phyloP scores from a whole-genome alignment of 1,140 invertebrate genomes.

The Pygmarrhopalites habei region DNA sequence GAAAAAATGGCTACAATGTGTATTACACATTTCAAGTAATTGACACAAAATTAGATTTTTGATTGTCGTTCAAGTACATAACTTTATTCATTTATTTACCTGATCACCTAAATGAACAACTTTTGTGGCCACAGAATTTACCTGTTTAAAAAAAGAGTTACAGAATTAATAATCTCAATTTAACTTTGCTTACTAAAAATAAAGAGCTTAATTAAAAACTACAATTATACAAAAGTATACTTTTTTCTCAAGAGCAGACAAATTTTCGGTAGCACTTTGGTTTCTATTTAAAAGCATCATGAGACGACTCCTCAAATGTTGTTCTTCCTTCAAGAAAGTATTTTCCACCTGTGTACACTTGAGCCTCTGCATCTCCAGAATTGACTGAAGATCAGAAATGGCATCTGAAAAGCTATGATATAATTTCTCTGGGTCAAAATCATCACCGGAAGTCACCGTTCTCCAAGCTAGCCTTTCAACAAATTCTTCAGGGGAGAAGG shows the following conservation, averaged over 20 bases:
- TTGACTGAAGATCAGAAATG: conserved; percentile 27
- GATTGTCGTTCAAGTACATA: too few relatives aligned
- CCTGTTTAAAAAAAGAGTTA: conserved; percentile 46
- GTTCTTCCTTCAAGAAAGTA: conserved; percentile 70
- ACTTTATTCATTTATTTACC: too few relatives aligned
- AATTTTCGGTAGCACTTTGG: conserved; percentile 70
- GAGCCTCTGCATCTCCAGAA: conserved; percentile 33
- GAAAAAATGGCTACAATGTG: too few relatives aligned
- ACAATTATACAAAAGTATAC: too few relatives aligned
- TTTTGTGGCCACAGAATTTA: conserved; percentile 93
- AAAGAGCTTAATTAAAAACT: too few relatives aligned
- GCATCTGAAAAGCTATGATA: conserved; percentile 47
- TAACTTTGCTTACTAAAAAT: conserved; percentile 7
- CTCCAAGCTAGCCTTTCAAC: conserved; percentile 92
- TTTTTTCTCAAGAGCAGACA: conserved; percentile 77
- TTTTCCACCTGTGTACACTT: conserved; percentile 56
- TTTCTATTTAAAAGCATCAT: conserved; percentile 46
- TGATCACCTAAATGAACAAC: conserved; percentile 96
- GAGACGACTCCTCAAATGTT: conserved; percentile 30
- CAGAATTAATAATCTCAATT: conserved; percentile 17
- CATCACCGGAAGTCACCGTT: conserved; percentile 64
- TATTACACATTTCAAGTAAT: too few relatives aligned
- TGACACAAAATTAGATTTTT: too few relatives aligned
- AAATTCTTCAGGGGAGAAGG: conserved; percentile 94
- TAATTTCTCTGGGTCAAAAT: conserved; percentile 68